Conservation (phyloP, 2,113 vertebrate genomes). For the Micronycteris hirsuta region DNA sequence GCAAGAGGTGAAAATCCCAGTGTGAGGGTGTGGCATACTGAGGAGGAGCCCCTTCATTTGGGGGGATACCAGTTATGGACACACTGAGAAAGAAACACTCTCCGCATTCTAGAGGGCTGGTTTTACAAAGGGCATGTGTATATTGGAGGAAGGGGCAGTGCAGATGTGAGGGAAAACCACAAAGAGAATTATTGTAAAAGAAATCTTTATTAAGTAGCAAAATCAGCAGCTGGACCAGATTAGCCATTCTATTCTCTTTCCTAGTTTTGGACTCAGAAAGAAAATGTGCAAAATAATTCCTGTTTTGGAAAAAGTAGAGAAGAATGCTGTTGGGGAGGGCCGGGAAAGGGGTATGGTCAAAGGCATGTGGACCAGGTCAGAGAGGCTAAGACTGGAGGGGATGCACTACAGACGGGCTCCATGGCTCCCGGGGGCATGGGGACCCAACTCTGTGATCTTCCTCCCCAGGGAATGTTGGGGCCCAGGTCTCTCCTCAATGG, state of each 20-base stretch:
- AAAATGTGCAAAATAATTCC: constrained; percentile 71
- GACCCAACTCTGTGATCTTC: not conserved
- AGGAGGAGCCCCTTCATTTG: not conserved
- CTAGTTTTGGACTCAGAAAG: constrained; percentile 69
- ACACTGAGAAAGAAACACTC: not conserved
- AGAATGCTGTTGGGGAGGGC: not conserved
- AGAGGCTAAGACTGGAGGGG: not conserved
- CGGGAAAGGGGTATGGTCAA: not conserved
- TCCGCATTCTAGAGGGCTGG: not conserved
- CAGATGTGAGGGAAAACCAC: constrained; percentile 48
- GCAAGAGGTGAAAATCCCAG: not conserved
- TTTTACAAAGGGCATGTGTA: not conserved
- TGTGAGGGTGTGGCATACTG: not conserved
- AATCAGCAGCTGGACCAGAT: constrained; percentile 66
- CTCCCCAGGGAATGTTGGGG: not conserved
- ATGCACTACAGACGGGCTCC: not conserved
- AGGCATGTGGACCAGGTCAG: not conserved
- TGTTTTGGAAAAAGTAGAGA: constrained; percentile 65
- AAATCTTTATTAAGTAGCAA: constrained; percentile 50
- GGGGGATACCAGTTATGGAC: not conserved
- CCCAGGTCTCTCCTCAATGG: not conserved
- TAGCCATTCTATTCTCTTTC: constrained; percentile 67
- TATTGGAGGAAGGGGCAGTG: not conserved
- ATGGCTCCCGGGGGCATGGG: rapidly evolving
- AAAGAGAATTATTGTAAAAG: constrained; percentile 47